phyloP scores from a whole-genome alignment of 2,113 vertebrate species.

The human region DNA sequence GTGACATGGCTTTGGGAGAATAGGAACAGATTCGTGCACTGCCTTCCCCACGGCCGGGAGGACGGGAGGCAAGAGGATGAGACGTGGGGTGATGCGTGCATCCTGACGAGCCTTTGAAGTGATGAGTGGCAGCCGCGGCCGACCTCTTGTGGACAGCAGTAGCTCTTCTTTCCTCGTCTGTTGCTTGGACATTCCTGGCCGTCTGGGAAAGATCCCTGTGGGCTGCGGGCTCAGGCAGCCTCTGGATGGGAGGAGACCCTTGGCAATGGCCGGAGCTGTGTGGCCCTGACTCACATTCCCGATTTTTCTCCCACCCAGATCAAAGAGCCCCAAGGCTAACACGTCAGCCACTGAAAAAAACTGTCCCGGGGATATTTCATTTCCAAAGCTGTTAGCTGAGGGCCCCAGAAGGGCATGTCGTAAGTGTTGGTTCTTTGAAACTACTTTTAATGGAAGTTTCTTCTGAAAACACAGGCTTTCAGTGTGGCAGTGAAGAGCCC shows the following conservation, averaged over 20 bases:
- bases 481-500: not conserved
- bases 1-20: not conserved
- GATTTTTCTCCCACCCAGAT: not conserved
- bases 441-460: not conserved
- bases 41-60: not conserved
- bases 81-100: fast-evolving
- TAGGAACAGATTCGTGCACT: no score
- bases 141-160: fast-evolving
- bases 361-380: not conserved
- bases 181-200: fast-evolving
- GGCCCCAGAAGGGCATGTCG: slow-evolving; percentile 12
- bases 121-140: fast-evolving
- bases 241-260: not conserved
- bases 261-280: not conserved
- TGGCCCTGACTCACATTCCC: not conserved
- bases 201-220: not conserved
- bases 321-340: slow-evolving; percentile 46
- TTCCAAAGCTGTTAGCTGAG: slow-evolving; percentile 34
- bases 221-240: not conserved
- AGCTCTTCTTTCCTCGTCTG: not conserved
- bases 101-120: not conserved
- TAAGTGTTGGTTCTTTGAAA: not conserved
- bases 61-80: fast-evolving
- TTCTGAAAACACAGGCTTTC: not conserved
- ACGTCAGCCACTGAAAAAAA: slow-evolving; percentile 33